Evolutionary conservation across 2,113 vertebrate species (phyloP), one percentile per base, ranked within the genome.

Genomic region (Tragelaphus scriptus): DNA sequence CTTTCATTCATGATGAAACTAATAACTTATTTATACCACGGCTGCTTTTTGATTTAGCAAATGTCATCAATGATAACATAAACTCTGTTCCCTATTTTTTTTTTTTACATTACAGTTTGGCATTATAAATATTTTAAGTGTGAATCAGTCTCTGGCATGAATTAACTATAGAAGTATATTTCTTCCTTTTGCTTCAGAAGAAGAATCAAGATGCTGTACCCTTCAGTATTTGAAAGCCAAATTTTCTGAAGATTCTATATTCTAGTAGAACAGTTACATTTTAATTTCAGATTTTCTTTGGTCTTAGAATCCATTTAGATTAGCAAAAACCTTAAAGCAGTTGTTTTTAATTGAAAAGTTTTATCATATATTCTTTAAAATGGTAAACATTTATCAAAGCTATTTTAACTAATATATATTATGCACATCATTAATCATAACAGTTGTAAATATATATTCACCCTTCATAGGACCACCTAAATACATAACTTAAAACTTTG

Each of bases 121-220:
- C 82, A 65, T 89, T 96, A 93, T 88, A 90, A 98, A 94, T 90
- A 97, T 94, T 88, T 95, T 85, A 95, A 95, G n/a, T 71, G 28
- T 79, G 32, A 95, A 23, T 58, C 51, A 49, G 40, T 93, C n/a
- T 85, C 58, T 93, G 58, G n/a, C 93, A 44, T 88, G 49, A 80
- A 91, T 90, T 96, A 91, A 59, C 36, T 49, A 3, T 51, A 51
- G 12, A 93, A 88, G 3, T 85, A 36, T 28, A 63, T 92, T 88
- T 85, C 71, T 91, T 87, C 47, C 3, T 82, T 93, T 95, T 85
- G 53, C 84, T 81, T 94, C 55, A 59, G 90, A 94, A 88, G 61
- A 94, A 89, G 5, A 77, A 77, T 65, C 85, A 63, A 58, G 80
- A 84, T 84, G 53, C 65, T 94, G 16, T 80, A 36, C 10, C 15